Conservation (phyloP, 2,113 vertebrate genomes). For the Genyomyrus donnyi region DNA sequence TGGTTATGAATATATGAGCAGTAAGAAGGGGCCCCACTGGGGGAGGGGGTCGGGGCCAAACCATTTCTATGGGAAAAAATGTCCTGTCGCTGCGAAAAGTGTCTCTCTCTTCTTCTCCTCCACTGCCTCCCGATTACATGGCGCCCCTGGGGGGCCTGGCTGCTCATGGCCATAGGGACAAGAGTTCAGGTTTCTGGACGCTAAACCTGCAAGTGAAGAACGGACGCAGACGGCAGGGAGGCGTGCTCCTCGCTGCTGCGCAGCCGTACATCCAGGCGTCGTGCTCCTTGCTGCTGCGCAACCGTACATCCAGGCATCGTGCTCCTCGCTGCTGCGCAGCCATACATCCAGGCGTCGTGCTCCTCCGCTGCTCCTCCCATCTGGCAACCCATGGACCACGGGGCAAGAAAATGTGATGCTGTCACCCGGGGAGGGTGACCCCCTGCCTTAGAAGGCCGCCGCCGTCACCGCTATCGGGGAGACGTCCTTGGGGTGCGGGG, state of each 20-base stretch:
- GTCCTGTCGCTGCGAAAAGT: background rate
- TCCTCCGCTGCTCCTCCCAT: background rate
- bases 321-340: background rate
- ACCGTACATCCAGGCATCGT: background rate
- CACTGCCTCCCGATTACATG: background rate
- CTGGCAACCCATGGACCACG: background rate
- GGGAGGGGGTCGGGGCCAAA: background rate
- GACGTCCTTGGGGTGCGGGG: background rate
- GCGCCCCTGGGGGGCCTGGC: background rate
- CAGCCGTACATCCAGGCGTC: background rate
- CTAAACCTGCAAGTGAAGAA: background rate
- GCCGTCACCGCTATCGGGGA: background rate
- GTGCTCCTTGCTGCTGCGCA: background rate
- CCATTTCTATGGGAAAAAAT: background rate
- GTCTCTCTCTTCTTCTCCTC: background rate
- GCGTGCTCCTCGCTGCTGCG: too few relatives aligned
- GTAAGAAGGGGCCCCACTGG: background rate
- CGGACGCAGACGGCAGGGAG: background rate
- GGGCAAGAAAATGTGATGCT: background rate
- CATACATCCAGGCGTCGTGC: background rate
- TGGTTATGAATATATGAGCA: background rate
- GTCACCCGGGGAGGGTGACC: background rate
- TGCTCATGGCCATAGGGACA: background rate
- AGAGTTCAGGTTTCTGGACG: background rate
- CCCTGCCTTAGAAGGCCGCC: background rate